Base-by-base conservation (phyloP, 2,888 invertebrate species). In the Watsonalla binaria region DNA sequence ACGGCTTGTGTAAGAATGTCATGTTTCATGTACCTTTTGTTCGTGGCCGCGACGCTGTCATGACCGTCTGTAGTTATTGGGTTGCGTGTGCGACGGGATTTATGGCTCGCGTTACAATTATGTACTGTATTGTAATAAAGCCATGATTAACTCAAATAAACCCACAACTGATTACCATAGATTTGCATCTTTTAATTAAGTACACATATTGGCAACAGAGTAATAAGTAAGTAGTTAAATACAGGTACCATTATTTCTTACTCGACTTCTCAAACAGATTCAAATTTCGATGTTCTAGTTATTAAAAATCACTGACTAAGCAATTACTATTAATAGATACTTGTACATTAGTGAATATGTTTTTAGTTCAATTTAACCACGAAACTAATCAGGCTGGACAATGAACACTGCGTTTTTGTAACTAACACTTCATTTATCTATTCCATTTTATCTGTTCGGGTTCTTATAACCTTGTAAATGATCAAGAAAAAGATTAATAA, bases 41-140 rank as follows among this genome's bases (percentile, higher is more conserved):
- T 71, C 72, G 65, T 69, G 61, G 65, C 60, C 62, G 59, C 65
- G 71, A 70, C 78, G 74, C 76, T 76, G 76, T 78, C 74, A 76
- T 74, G 64, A 14, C 11, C 37, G 46, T 57, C 48, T 57, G 42
- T 51, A 60, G 50, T 54, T 55, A 56, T 59, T 54, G 51, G 51
- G 35, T 51, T 52, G 53, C 45, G 45, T 56, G 54, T 54, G 42
- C 45, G 45, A 47, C 52, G 47, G 45, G n/a, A 46, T 46, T 46
- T 51, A 51, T 51, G 37, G n/a, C 6, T 52, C 33, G 47, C 42
- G 42, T 52, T 47, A 52, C 47, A 9, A 48, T 35, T 42, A 52
- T 50, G 14, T 35, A 45, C 48, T 34, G 46, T 48, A 45, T 47
- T 34, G 46, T 48, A 35, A 53, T 55, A 53, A 57, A 42, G 42